Evolutionary conservation across 2,888 invertebrate genomes (phyloP).

Genomic region (Quadroppia sp.): DNA sequence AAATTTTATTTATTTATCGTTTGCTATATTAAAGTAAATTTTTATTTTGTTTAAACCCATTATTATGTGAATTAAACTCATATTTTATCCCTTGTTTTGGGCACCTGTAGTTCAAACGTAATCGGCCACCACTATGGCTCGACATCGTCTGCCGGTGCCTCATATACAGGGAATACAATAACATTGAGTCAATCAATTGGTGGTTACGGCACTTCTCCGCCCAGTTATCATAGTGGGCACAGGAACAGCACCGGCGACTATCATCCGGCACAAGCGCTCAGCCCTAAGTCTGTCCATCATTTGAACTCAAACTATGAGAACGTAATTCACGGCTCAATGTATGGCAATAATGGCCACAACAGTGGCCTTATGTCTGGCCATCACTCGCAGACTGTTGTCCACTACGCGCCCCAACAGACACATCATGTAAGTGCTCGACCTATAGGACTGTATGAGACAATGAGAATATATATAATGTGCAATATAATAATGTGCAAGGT

Average conservation of each 20-base stretch:
- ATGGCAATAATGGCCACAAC: conserved; percentile 14
- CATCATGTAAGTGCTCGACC: conserved; percentile 36
- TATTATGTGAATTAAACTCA: too few relatives aligned
- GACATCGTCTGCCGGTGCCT: too few relatives aligned
- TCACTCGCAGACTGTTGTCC: conserved; percentile 36
- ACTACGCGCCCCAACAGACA: conserved; percentile 39
- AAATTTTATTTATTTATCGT: too few relatives aligned
- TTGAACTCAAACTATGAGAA: conserved; percentile 22
- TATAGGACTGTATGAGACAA: too few relatives aligned
- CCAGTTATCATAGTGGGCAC: background rate
- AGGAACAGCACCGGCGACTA: conserved; percentile 10
- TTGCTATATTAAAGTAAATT: too few relatives aligned
- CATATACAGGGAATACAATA: too few relatives aligned
- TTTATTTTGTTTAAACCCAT: too few relatives aligned
- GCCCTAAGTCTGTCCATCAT: conserved; percentile 24
- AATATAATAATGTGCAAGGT: too few relatives aligned
- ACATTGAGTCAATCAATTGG: background rate
- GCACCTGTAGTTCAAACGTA: too few relatives aligned
- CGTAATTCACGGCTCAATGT: conserved; percentile 5
- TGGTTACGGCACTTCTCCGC: background rate
- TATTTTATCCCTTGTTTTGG: too few relatives aligned
- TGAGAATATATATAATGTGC: too few relatives aligned
- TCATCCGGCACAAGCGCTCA: background rate
- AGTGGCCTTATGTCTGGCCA: conserved; percentile 26
- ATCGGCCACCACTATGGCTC: conserved; percentile 2